Conservation (phyloP, 2,797 vertebrate genomes). For the Babyrousa celebensis region DNA sequence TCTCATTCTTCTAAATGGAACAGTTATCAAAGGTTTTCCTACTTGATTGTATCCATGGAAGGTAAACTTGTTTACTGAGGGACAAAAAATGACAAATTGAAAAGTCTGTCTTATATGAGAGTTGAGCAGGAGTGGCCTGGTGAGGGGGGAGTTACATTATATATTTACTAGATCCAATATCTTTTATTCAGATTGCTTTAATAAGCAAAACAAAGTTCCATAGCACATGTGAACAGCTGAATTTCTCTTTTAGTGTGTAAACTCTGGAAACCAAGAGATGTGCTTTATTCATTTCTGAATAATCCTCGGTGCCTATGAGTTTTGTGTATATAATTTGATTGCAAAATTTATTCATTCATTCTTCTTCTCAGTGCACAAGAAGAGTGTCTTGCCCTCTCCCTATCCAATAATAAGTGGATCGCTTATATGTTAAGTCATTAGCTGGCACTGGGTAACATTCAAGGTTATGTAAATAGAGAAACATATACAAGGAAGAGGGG, state of each 20-base stretch:
- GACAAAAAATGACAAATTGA: not conserved
- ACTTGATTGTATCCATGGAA: not conserved
- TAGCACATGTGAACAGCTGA: not conserved
- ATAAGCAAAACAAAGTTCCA: not conserved
- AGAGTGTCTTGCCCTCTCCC: not conserved
- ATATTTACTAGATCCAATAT: not conserved
- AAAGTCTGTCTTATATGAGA: not conserved
- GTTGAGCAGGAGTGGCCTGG: not conserved
- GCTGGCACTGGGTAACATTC: not conserved
- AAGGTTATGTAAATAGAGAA: not conserved
- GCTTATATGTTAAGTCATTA: not conserved
- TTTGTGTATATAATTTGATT: not conserved
- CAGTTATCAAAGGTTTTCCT: not conserved
- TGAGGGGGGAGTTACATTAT: fast-evolving
- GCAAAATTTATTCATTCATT: not conserved
- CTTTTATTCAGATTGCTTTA: not conserved
- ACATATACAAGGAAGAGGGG: not conserved
- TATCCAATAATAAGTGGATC: not conserved
- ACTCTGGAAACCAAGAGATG: not conserved
- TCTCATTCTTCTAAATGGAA: not conserved
- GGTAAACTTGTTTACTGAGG: not conserved
- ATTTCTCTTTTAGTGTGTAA: not conserved
- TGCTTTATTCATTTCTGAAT: not conserved
- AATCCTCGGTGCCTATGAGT: not conserved
- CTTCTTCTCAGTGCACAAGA: not conserved